Conservation (phyloP, 2,113 vertebrate species). For the Cochlearius cochlearius region DNA sequence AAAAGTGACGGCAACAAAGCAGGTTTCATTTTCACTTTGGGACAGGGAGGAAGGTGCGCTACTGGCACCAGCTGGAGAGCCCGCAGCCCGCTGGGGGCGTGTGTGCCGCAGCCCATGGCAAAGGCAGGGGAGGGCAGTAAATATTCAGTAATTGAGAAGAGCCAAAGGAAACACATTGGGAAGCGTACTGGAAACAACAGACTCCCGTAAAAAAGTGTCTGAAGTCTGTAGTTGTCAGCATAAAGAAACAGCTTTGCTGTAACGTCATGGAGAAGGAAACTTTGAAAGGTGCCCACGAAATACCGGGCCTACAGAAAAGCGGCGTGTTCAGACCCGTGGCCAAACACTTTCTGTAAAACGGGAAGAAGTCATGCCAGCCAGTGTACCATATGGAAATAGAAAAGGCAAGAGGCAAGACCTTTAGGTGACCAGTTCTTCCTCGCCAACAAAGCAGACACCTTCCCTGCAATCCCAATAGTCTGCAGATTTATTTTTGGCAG, state of each 20-base stretch:
- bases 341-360: background rate
- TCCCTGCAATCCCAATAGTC: background rate
- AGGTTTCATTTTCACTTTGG: background rate
- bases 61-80: background rate
- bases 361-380: background rate
- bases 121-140: background rate
- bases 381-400: background rate
- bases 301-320: background rate
- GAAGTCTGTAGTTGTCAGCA: background rate
- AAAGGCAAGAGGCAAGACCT: background rate
- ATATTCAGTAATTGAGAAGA: background rate
- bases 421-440: background rate
- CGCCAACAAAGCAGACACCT: background rate
- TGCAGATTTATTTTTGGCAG: conserved; percentile 45
- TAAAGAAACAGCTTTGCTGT: background rate
- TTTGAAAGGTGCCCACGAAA: background rate
- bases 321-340: background rate
- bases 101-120: background rate
- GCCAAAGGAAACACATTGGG: background rate
- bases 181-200: background rate
- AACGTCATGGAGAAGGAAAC: background rate
- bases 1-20: background rate
- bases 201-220: background rate
- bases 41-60: background rate
- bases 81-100: background rate